A percentile compares a stretch with the other conserved stretches of the same genome.
phyloP scores from a whole-genome alignment of 1,140 invertebrate species.

The Lycorma delicatula region DNA sequence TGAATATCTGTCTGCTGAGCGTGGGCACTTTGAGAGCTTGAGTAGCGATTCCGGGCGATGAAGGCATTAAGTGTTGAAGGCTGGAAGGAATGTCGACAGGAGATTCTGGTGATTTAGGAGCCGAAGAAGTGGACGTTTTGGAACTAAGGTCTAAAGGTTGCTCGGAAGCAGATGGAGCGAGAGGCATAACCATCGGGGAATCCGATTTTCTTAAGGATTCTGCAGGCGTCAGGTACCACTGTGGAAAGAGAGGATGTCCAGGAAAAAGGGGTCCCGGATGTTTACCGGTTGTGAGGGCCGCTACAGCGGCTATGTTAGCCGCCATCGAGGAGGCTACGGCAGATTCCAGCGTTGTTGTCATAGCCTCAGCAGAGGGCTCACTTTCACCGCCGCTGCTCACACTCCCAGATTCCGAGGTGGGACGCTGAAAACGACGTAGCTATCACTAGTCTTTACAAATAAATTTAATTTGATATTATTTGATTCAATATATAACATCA shows the following conservation, averaged over 20 bases:
- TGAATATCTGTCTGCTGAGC: conserved; percentile 55
- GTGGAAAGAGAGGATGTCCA: conserved; percentile 24
- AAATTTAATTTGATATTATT: no score
- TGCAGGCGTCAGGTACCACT: conserved; percentile 24
- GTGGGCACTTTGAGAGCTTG: conserved; percentile 25
- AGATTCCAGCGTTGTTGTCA: conserved; percentile 41
- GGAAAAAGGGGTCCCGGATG: conserved; percentile 38
- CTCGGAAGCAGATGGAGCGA: conserved; percentile 45
- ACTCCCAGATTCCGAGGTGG: not conserved
- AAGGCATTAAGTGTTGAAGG: conserved; percentile 7
- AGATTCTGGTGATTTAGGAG: conserved; percentile 15
- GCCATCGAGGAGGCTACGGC: conserved; percentile 39
- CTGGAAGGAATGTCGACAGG: conserved; percentile 11
- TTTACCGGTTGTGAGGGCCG: conserved; percentile 47
- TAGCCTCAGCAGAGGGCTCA: conserved; percentile 14
- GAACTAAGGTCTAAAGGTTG: conserved; percentile 73
- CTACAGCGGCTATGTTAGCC: conserved; percentile 49
- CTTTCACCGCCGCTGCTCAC: conserved; percentile 17
- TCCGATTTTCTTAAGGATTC: not conserved
- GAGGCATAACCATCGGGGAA: conserved; percentile 37
- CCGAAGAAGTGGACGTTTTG: conserved; percentile 41
- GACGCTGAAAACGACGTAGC: not conserved
- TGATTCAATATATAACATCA: not conserved
- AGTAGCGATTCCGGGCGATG: conserved; percentile 5
- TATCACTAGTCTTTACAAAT: not conserved